Conservation (phyloP, 64 coral and sea anemone genomes). For the Hydrozoanthus tunicans region DNA sequence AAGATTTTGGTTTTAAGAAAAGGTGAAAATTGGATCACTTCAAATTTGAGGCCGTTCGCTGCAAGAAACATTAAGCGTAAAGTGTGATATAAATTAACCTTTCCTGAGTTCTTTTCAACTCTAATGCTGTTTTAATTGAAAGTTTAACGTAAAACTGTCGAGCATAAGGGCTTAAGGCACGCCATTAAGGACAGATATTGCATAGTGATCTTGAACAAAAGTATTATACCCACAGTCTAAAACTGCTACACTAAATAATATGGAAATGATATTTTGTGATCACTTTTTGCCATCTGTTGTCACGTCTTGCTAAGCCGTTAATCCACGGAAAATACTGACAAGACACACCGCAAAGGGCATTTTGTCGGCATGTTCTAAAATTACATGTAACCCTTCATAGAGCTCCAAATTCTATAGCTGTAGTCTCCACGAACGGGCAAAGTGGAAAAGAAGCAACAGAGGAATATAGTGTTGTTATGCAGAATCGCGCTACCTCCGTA, state of each 20-base stretch:
- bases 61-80: too few species aligned
- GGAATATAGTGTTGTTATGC: too few species aligned
- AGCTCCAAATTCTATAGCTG: background rate
- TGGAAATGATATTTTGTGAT: background rate
- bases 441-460: too few species aligned
- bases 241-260: background rate
- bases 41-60: background rate
- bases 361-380: background rate
- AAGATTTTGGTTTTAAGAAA: slow-evolving; percentile 9
- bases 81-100: too few species aligned
- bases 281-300: background rate
- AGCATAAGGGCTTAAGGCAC: background rate
- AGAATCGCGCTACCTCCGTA: too few species aligned
- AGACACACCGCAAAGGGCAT: background rate
- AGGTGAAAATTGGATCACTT: slow-evolving; percentile 48
- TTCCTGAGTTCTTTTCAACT: background rate
- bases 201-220: background rate
- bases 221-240: background rate
- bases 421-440: too few species aligned
- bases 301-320: slow-evolving; percentile 1
- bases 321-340: background rate
- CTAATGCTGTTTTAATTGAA: background rate
- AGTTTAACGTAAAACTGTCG: background rate
- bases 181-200: background rate
- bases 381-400: background rate